Conservation (phyloP, 35 echinoderm and acorn worm species). For the Strongylocentrotus purpuratus region DNA sequence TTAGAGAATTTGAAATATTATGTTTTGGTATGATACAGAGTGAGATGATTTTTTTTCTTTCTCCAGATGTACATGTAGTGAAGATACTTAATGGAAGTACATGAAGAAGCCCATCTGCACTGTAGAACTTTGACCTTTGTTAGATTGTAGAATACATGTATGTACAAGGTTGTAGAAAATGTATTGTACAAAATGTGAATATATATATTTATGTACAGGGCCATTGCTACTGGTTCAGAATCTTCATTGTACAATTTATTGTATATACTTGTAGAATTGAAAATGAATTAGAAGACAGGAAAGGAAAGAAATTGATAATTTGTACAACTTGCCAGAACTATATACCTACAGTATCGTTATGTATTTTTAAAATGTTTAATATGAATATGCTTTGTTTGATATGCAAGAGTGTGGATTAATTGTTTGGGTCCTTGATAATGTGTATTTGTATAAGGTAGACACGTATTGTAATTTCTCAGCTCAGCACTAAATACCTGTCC, state of each 20-base stretch:
- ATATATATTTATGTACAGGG: slow-evolving; percentile 13
- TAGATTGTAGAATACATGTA: neutral
- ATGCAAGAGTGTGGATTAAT: neutral
- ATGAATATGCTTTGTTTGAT: neutral
- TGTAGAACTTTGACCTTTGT: neutral
- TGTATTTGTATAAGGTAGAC: neutral
- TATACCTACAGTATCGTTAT: neutral
- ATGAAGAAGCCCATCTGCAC: neutral
- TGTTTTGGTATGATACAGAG: neutral
- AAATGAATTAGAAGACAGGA: neutral
- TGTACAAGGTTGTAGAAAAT: neutral
- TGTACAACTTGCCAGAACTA: slow-evolving; percentile 17
- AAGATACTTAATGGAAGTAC: neutral
- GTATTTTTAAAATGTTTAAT: neutral
- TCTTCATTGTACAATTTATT: neutral
- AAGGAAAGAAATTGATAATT: neutral
- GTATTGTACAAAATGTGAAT: slow-evolving; percentile 19
- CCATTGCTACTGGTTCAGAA: neutral
- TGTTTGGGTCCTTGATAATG: neutral
- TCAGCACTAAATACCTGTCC: neutral
- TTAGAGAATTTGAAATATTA: neutral
- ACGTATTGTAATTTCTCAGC: neutral
- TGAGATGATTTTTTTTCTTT: neutral
- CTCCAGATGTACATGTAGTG: neutral
- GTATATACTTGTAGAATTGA: slow-evolving; percentile 19